Evolutionary conservation across 2,797 vertebrate genomes (phyloP), one percentile per base, ranked within the genome.

Genomic region (Centroberyx gerrardi): DNA sequence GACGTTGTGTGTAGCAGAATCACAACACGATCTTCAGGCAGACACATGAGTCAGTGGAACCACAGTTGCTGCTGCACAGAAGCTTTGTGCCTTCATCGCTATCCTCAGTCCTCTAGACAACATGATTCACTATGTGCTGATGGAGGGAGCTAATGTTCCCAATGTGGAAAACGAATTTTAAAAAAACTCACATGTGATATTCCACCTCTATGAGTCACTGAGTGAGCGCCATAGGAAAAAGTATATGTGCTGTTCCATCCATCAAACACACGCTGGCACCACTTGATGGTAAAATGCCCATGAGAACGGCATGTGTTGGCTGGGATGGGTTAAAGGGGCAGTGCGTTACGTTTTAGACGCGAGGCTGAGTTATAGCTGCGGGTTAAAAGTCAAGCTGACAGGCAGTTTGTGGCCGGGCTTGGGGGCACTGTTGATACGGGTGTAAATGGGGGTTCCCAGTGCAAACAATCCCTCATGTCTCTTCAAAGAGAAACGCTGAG

Each of bases 381-480:
- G 91, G 88, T 92, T 84, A 88, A 83, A 88, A 70, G 88, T 90
- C 89, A 87, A 76, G 76, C 80, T 83, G 85, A 76, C 46, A 56
- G 78, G 68, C 62, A 2, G 59, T 88, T 90, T 90, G 89, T 80
- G 87, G 72, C 38, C 53, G 40, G 72, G 78, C 78, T 82, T 27
- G 64, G 54, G 72, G 62, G 14, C 53, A 53, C 83, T 87, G 90
- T 86, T 88, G 65, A 84, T 85, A 36, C 10, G 59, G 78, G 74
- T 72, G 81, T 74, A 86, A 90, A 87, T 63, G 67, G 80, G 36
- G 68, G 82, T 68, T 82, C 61, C 59, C 72, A 69, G 75, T 70
- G 69, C 53, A 78, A 89, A 88, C 71, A 77, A 65, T 79, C 64
- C 22, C 71, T 82, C 58, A 73, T 77, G 69, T 84, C 60, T 89